Base-by-base conservation (phyloP, 2,888 invertebrate genomes). In the Ophion ellenae region DNA sequence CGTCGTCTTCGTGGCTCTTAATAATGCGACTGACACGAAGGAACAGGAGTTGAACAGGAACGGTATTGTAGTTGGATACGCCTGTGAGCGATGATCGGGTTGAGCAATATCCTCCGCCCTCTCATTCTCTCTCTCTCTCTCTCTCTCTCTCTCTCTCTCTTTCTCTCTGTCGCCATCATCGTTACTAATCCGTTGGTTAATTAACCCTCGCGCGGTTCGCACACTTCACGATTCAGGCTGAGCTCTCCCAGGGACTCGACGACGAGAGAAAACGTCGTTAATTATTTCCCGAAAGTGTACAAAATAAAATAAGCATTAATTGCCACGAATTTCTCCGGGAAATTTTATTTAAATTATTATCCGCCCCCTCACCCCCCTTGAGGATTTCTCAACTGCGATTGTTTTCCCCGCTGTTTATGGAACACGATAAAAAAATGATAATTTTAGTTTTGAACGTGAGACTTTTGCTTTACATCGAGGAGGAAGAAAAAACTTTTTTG, bases 61-160 rank as follows among this genome's bases (percentile, higher is more conserved):
- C 9, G 45, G 61, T n/a, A 57, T 70, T 84, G 45, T 73, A 67
- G 53, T 75, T 79, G 80, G 77, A 73, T 76, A 74, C 77, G 83
- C 83, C 83, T 83, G 80, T 83, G 80, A 80, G 81, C 86, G 81
- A 83, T 86, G 81, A 83, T 86, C 83, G 83, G 76, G 77, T 85
- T 85, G 85, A 74, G 85, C 83, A 86, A 86, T 86, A 86, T 86
- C 86, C 86, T 85, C 40, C 73, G 59, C 70, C 66, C 1, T 32
- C 32, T 24, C 24, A 1, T 73, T 45, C 57, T 67, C 11, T 14
- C 73, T 74, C 40, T 74, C 74, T 61, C 40, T 63, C 63, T 74
- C 61, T 63, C 75, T 45, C 57, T 67, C 59, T n/a, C 20, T 73
- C 73, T 74, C 40, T 74, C 74, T 61, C 24, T 63, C 63, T 74